Evolutionary conservation across 2,113 vertebrate species (phyloP).

Genomic region (Benthochromis sp.): DNA sequence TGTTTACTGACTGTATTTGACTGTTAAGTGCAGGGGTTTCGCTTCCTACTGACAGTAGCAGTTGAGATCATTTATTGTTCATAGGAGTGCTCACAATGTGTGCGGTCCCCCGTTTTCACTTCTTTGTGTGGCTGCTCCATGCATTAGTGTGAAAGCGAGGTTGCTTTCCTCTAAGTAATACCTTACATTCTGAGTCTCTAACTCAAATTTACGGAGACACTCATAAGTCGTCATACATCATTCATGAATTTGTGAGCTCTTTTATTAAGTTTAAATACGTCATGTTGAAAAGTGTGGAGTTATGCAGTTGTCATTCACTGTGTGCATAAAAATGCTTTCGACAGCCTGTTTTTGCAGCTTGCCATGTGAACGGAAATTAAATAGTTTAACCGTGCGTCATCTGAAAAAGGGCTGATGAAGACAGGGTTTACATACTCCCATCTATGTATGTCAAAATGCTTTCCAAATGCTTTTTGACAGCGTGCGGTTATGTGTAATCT

Average conservation of each 20-base stretch:
- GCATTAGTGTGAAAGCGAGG: not conserved
- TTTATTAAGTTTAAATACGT: not conserved
- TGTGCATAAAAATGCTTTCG: not conserved
- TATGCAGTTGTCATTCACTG: not conserved
- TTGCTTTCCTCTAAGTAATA: not conserved
- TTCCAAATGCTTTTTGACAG: conserved; percentile 11
- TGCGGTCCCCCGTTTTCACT: not conserved
- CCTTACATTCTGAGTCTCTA: not conserved
- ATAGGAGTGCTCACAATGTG: not conserved
- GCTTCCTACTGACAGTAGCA: not conserved
- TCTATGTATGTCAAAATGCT: not conserved
- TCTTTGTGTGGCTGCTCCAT: not conserved
- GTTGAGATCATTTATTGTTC: not conserved
- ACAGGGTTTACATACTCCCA: not conserved
- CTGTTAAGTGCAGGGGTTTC: not conserved
- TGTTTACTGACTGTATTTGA: not conserved
- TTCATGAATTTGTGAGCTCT: not conserved
- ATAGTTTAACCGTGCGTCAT: conserved; percentile 16
- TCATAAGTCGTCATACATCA: not conserved
- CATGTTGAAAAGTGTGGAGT: not conserved
- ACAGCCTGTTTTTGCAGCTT: not conserved
- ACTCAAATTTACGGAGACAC: not conserved
- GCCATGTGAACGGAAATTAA: conserved; percentile 22
- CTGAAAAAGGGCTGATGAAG: not conserved
- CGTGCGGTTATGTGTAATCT: conserved; percentile 19